Evolutionary conservation across 92 coral and sea anemone genomes (phyloP).

Genomic region (Desmophyllum pertusum): DNA sequence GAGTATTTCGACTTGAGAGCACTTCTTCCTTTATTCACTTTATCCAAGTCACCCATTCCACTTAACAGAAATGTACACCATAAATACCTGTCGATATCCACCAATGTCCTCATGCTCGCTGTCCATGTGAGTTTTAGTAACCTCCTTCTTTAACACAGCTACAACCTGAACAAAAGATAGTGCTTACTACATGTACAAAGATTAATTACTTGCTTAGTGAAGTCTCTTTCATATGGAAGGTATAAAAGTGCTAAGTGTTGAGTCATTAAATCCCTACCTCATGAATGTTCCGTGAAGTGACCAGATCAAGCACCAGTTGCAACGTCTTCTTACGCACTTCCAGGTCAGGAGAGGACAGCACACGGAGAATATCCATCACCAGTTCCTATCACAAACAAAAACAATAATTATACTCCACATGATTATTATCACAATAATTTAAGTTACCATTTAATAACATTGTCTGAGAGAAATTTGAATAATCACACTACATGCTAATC

Average conservation of each 20-base stretch:
- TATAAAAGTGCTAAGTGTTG: too few relatives aligned
- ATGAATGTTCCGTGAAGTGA: slow-evolving; percentile 89
- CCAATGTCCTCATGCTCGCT: slow-evolving; percentile 95
- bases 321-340: slow-evolving; percentile 99
- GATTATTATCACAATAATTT: too few relatives aligned
- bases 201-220: neutral
- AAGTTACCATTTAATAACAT: too few relatives aligned
- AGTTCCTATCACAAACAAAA: slow-evolving; percentile 68
- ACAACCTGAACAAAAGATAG: slow-evolving; percentile 69
- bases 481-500: too few relatives aligned
- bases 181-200: neutral
- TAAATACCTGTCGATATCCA: slow-evolving; percentile 84
- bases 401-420: neutral
- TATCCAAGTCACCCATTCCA: too few relatives aligned
- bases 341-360: slow-evolving; percentile 93
- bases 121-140: slow-evolving; percentile 95
- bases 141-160: slow-evolving; percentile 95
- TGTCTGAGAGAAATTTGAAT: too few relatives aligned
- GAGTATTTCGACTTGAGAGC: too few relatives aligned
- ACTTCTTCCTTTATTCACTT: too few relatives aligned
- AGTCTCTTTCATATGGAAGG: neutral
- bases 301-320: slow-evolving; percentile 95
- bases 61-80: neutral
- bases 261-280: slow-evolving; percentile 64
- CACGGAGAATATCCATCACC: slow-evolving; percentile 99